phyloP scores from a whole-genome alignment of 2,888 invertebrate species.

The Papilio gigon region DNA sequence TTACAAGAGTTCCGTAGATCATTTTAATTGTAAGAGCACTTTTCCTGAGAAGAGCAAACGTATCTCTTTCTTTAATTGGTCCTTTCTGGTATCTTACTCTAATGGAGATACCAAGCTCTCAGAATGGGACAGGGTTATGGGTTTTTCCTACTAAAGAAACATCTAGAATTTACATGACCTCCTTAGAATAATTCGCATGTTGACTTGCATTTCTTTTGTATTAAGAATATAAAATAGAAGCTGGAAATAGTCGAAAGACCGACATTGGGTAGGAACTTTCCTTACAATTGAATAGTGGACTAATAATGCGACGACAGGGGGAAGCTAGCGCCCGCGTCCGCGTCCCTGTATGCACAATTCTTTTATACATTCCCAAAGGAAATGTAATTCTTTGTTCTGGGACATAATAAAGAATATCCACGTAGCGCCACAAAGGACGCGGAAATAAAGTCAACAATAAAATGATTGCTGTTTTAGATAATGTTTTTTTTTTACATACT shows the following conservation, averaged over 20 bases:
- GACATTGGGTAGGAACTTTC: slow-evolving; percentile 6
- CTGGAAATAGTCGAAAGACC: background rate
- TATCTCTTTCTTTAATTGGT: too few species aligned
- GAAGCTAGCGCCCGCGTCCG: background rate
- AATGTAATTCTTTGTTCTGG: slow-evolving; percentile 3
- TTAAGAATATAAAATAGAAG: slow-evolving; percentile 1
- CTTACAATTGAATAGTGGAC: background rate
- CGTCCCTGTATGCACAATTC: slow-evolving; percentile 4
- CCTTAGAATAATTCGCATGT: background rate
- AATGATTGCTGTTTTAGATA: background rate
- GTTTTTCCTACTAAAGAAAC: too few species aligned
- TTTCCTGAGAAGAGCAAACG: background rate
- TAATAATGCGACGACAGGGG: background rate
- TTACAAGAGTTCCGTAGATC: background rate
- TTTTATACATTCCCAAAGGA: slow-evolving; percentile 16
- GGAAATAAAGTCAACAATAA: background rate
- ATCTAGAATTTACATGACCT: too few species aligned
- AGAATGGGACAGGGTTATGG: too few species aligned
- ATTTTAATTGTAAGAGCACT: slow-evolving; percentile 4
- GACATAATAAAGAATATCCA: slow-evolving; percentile 7
- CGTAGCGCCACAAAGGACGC: background rate
- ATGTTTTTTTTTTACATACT: background rate
- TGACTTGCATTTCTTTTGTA: background rate
- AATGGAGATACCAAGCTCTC: too few species aligned
- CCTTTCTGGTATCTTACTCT: too few species aligned